phyloP scores from a whole-genome alignment of 2,113 vertebrate genomes.

The Nematolebias whitei region DNA sequence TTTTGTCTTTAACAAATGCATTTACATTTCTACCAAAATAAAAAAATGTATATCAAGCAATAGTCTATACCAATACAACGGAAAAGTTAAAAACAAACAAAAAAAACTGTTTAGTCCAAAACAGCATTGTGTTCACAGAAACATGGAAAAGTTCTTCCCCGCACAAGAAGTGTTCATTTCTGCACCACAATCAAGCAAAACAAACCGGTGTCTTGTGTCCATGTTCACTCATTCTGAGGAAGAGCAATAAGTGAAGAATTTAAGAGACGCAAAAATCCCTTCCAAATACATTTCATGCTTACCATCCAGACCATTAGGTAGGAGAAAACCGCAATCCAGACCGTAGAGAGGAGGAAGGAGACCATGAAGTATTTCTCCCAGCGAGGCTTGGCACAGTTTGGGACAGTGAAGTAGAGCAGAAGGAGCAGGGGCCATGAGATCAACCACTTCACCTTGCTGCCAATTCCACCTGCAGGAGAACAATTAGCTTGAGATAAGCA shows the following conservation, averaged over 20 bases:
- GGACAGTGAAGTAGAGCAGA: slow-evolving; percentile 87
- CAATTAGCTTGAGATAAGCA: not conserved
- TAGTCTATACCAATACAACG: too few species aligned
- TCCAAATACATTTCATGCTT: slow-evolving; percentile 53
- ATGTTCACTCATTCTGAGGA: too few species aligned
- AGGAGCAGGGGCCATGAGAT: slow-evolving; percentile 94
- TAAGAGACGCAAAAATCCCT: not conserved
- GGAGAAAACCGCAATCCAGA: slow-evolving; percentile 98
- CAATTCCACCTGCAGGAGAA: slow-evolving; percentile 78
- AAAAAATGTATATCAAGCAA: too few species aligned
- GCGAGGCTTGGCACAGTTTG: slow-evolving; percentile 93
- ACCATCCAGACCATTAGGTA: slow-evolving; percentile 99
- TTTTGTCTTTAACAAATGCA: too few species aligned
- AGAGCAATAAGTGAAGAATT: too few species aligned
- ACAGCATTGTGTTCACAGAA: too few species aligned
- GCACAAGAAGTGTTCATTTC: too few species aligned
- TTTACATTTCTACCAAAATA: too few species aligned
- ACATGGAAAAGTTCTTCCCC: too few species aligned
- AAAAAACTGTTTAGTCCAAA: too few species aligned
- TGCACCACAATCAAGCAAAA: not conserved
- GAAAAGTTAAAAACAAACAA: too few species aligned
- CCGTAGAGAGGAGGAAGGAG: slow-evolving; percentile 90
- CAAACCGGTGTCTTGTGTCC: too few species aligned
- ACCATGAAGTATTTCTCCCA: slow-evolving; percentile 96
- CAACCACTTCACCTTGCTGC: slow-evolving; percentile 91